Conservation (phyloP, 1,140 invertebrate species). For the Drosophila takahashii region DNA sequence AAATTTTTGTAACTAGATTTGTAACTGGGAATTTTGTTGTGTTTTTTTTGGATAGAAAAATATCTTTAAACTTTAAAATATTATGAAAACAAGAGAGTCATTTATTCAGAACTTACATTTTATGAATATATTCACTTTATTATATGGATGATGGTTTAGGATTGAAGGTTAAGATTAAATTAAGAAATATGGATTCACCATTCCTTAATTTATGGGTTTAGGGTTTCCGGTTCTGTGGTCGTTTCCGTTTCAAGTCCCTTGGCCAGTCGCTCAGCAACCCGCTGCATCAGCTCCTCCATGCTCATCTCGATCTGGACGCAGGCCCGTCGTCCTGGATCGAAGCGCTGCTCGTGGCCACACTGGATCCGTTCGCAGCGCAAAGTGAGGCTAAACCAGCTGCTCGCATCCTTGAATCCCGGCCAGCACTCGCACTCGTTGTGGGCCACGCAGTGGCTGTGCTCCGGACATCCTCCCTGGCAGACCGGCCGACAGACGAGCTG, state of each 20-base stretch:
- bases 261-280: conserved; percentile 62
- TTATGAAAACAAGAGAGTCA: no score
- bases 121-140: conserved; percentile 24
- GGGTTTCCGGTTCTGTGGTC: conserved; percentile 12
- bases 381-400: conserved; percentile 66
- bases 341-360: conserved; percentile 71
- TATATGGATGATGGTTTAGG: background rate
- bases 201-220: background rate
- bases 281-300: conserved; percentile 80
- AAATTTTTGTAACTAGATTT: conserved; percentile 52
- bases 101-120: background rate
- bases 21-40: background rate
- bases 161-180: background rate
- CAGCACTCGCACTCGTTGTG: conserved; percentile 75
- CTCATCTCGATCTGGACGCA: conserved; percentile 80
- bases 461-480: conserved; percentile 71
- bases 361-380: conserved; percentile 70
- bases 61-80: no score
- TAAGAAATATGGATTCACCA: background rate
- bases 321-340: conserved; percentile 46
- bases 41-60: no score
- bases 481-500: conserved; percentile 68
- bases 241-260: conserved; percentile 47
- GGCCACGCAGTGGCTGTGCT: conserved; percentile 68
- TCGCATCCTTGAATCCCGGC: conserved; percentile 68